Evolutionary conservation across 2,888 invertebrate genomes (phyloP), one percentile per base, ranked within the genome.

Genomic region (Drosophila nr. medialis): DNA sequence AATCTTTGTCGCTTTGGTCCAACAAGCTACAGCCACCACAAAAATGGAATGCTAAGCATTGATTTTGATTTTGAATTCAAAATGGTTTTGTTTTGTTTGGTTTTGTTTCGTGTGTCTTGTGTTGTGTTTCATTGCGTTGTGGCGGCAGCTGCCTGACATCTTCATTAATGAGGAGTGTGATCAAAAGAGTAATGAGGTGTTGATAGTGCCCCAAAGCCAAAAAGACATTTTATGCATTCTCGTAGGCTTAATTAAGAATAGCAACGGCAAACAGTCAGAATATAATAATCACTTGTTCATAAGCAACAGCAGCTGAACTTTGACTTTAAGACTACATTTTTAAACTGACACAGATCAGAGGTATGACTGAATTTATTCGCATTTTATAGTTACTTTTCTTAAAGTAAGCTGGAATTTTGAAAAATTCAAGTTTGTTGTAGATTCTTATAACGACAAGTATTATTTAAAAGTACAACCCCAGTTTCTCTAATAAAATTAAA

Each of bases 141-240:
- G 68, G 32, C 65, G 56, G 65, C 83, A 64, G 83, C 83, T 60
- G 75, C 60, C 77, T 81, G 91, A 91, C 91, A 84, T 82, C 90
- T 91, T 87, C 90, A 91, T 90, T 91, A 91, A 91, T 86, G 83
- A 88, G 81, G 83, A 86, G 91, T 87, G 84, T 86, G 91, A 91
- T 91, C 88, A 87, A 80, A 84, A 89, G 92, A 91, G 91, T 91
- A 91, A 91, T 91, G 90, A 91, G 89, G 92, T 91, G 92, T 91
- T 91, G 91, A 91, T 91, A 91, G 89, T 83, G 88, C 75, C 83
- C 80, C 48, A 72, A 78, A 86, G 71, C 51, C 63, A 69, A 58
- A 58, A n/a, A 71, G 73, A 77, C 79, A 60, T 78, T 72, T 71
- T 75, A 88, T 77, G 78, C 88, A 78, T 89, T 83, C 83, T 69